Conservation (phyloP, 2,113 vertebrate genomes). For the Ornithorhynchus anatinus region DNA sequence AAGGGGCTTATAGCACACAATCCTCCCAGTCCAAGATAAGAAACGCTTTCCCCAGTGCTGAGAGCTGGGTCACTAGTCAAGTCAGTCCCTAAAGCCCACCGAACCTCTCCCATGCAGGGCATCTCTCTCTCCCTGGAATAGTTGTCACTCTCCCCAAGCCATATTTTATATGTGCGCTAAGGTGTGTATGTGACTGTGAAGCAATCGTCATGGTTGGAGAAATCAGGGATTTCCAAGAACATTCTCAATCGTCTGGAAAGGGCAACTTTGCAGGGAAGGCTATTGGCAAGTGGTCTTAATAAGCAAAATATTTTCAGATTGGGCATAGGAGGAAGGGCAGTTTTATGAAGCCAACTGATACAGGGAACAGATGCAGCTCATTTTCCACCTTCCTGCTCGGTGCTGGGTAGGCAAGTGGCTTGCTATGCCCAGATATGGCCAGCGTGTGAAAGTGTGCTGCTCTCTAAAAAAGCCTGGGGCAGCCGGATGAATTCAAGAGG, state of each 20-base stretch:
- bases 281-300: not conserved
- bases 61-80: no score
- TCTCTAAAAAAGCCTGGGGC: slow-evolving; percentile 61
- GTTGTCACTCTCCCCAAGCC: no score
- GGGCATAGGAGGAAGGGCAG: slow-evolving; percentile 3
- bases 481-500: slow-evolving; percentile 20
- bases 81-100: no score
- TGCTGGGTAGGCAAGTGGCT: not conserved
- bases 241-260: slow-evolving; percentile 30
- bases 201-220: not conserved
- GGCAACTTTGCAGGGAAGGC: slow-evolving; percentile 25
- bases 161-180: no score
- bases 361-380: slow-evolving; percentile 42
- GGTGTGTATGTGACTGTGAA: accelerated
- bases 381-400: slow-evolving; percentile 1
- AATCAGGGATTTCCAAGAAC: not conserved
- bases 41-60: no score
- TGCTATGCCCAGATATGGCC: slow-evolving; percentile 74
- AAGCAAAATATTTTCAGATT: slow-evolving; percentile 12
- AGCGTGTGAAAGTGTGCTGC: slow-evolving; percentile 26
- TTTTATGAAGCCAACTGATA: slow-evolving; percentile 29
- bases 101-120: no score
- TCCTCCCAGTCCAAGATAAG: no score
- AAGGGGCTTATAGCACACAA: no score
- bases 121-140: no score